phyloP scores from a whole-genome alignment of 2,888 invertebrate genomes.

The Gryllus longicercus region DNA sequence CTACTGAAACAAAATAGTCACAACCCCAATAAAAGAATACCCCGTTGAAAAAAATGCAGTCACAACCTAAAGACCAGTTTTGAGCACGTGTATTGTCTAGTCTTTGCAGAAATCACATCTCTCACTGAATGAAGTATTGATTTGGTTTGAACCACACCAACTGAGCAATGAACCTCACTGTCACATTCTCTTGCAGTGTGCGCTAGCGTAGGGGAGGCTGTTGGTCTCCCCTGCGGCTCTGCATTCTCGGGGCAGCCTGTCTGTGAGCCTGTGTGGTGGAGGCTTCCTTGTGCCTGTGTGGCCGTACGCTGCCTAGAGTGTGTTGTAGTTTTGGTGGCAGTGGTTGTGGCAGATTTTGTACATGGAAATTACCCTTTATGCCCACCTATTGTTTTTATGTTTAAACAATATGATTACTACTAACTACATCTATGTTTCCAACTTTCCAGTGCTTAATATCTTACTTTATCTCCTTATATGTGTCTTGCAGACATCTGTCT shows the following conservation, averaged over 20 bases:
- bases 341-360: conserved; percentile 11
- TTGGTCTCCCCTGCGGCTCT: background rate
- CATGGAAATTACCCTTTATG: background rate
- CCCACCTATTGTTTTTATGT: background rate
- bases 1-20: background rate
- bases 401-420: background rate
- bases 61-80: conserved; percentile 17
- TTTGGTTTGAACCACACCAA: background rate
- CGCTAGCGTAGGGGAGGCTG: background rate
- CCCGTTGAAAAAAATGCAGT: background rate
- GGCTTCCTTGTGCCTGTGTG: background rate
- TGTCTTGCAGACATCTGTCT: background rate
- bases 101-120: background rate
- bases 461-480: conserved; percentile 5
- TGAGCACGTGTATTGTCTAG: background rate
- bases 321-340: conserved; percentile 6
- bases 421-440: background rate
- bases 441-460: background rate
- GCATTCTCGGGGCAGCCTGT: background rate
- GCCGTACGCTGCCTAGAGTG: background rate
- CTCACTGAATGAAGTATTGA: background rate
- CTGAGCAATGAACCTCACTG: background rate
- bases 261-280: background rate
- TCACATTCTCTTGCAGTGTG: conserved; percentile 17
- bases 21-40: background rate